A percentile compares a stretch with the other conserved stretches of the same genome.
These are phyloP conservation scores for Oxytorus armatus DNA, from an alignment of 2,888 invertebrate genomes.

Conservation along the genomic window DNA sequence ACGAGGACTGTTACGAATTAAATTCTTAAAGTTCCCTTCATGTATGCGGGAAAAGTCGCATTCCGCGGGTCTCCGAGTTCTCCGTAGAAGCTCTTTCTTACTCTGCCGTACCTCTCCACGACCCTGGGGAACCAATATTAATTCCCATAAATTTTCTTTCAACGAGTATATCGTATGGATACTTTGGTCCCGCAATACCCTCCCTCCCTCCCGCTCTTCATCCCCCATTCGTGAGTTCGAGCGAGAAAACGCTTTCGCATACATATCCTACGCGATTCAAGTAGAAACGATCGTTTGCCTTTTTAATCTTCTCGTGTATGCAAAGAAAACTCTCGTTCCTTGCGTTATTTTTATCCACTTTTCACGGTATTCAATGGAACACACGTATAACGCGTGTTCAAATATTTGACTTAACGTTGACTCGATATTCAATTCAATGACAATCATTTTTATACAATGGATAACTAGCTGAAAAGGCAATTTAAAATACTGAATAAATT, in stretches of 20 bases:
- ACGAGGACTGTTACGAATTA: slow-evolving; percentile 79
- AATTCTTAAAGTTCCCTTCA: slow-evolving; percentile 84
- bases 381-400: slow-evolving; percentile 17
- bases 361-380: slow-evolving; percentile 47
- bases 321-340: slow-evolving; percentile 82
- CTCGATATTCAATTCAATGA: slow-evolving; percentile 19
- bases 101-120: slow-evolving; percentile 65
- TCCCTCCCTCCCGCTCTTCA: slow-evolving; percentile 54
- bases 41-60: slow-evolving; percentile 82
- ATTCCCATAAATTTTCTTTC: slow-evolving; percentile 85
- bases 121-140: slow-evolving; percentile 83
- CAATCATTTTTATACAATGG: neutral
- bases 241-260: slow-evolving; percentile 48
- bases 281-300: slow-evolving; percentile 79
- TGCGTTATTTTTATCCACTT: slow-evolving; percentile 56
- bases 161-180: slow-evolving; percentile 78
- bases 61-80: slow-evolving; percentile 81
- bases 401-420: slow-evolving; percentile 48
- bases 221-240: slow-evolving; percentile 53
- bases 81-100: slow-evolving; percentile 67
- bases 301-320: slow-evolving; percentile 82
- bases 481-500: neutral
- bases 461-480: neutral
- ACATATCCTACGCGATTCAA: slow-evolving; percentile 54
- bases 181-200: slow-evolving; percentile 62